phyloP scores from a whole-genome alignment of 1,140 invertebrate genomes.

The Probaryconus sp. region DNA sequence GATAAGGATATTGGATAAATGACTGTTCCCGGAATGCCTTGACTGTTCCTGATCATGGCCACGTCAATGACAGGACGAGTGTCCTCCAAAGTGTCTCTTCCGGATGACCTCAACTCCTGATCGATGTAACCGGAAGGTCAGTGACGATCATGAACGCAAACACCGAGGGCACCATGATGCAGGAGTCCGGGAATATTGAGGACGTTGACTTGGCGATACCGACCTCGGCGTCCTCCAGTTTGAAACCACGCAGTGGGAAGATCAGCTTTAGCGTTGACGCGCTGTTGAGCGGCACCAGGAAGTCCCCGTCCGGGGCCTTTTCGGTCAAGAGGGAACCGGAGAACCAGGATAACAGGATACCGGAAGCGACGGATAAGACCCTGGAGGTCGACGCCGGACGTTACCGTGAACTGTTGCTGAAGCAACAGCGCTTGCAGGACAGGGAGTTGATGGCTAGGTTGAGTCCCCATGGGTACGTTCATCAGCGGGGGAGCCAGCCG shows the following conservation, averaged over 20 bases:
- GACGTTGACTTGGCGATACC: slow-evolving; percentile 74
- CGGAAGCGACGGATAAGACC: slow-evolving; percentile 56
- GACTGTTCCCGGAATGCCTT: too few relatives aligned
- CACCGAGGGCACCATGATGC: slow-evolving; percentile 68
- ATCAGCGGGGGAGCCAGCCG: slow-evolving; percentile 58
- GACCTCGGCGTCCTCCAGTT: slow-evolving; percentile 71
- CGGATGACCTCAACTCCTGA: slow-evolving; percentile 44
- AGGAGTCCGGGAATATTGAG: slow-evolving; percentile 67
- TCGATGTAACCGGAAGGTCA: slow-evolving; percentile 22
- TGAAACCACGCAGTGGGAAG: slow-evolving; percentile 75
- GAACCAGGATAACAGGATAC: slow-evolving; percentile 36
- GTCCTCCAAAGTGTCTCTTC: slow-evolving; percentile 7
- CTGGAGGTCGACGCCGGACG: slow-evolving; percentile 68
- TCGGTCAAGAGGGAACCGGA: slow-evolving; percentile 34
- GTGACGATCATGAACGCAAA: slow-evolving; percentile 62
- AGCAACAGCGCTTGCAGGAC: slow-evolving; percentile 73
- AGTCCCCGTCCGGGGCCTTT: slow-evolving; percentile 58
- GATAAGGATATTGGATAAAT: too few relatives aligned
- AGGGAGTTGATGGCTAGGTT: slow-evolving; percentile 70
- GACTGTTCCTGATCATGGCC: too few relatives aligned
- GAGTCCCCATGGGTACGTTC: slow-evolving; percentile 69
- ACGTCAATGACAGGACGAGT: slow-evolving; percentile 27
- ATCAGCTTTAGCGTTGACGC: slow-evolving; percentile 77
- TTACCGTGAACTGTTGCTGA: slow-evolving; percentile 71
- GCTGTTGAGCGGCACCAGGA: slow-evolving; percentile 74